Conservation (phyloP, 2,888 invertebrate genomes). For the Eretmocerus hayati region DNA sequence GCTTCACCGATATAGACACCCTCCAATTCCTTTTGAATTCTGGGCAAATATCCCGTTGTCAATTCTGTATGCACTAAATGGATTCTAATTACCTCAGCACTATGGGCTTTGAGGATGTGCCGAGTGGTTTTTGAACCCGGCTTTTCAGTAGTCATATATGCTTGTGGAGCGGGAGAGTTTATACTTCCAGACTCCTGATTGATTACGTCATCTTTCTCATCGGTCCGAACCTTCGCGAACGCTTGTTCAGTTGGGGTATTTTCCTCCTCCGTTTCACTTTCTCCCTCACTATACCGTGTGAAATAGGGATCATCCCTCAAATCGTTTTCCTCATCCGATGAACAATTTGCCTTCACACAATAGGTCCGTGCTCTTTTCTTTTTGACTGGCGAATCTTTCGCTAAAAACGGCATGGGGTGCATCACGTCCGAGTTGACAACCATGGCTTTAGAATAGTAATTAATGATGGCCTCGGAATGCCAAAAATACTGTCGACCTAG, state of each 20-base stretch:
- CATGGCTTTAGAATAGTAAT: not conserved
- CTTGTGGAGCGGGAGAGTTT: not conserved
- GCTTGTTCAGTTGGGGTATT: too few species aligned
- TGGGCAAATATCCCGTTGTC: not conserved
- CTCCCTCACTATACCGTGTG: too few species aligned
- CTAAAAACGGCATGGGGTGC: not conserved
- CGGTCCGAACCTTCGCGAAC: not conserved
- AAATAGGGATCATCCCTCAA: too few species aligned
- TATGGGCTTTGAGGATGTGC: not conserved
- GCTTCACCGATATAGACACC: not conserved
- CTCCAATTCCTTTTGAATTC: not conserved
- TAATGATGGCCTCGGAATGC: not conserved
- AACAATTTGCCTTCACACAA: too few species aligned
- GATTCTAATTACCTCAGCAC: not conserved
- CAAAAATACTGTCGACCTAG: constrained; percentile 1
- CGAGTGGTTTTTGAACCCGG: not conserved
- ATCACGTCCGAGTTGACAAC: not conserved
- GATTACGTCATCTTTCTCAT: not conserved
- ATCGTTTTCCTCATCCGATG: too few species aligned
- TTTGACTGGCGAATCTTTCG: not conserved
- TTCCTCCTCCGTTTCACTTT: too few species aligned
- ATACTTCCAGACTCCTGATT: too few species aligned
- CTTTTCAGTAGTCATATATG: not conserved
- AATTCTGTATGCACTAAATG: not conserved
- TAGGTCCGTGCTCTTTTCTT: too few species aligned